Evolutionary conservation across 1,140 invertebrate species (phyloP), one percentile per base, ranked within the genome.

Genomic region (Listronotus bonariensis): DNA sequence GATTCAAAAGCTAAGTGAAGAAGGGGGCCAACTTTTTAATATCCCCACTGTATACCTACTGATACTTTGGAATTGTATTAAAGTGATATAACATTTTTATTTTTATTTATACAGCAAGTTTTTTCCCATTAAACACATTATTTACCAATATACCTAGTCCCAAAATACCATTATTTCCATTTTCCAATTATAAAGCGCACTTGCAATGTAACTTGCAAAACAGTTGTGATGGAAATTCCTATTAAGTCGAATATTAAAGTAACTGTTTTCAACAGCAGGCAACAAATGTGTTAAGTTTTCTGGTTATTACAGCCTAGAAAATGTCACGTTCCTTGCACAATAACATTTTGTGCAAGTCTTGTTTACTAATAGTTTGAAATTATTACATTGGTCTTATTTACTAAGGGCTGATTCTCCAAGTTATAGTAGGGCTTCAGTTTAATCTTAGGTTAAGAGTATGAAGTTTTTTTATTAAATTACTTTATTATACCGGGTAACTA

Each of bases 201-300:
- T 52, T 36, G 48, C 51, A 45, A 52, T 62, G 59, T 48, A 62
- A 49, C 40, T 15, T 62, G 59, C 59, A 59, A 49, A 62, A 62
- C 57, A 60, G 57, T 52, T 43, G 57, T 54, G 59, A 62, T 62
- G 51, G 49, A 54, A 62, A 62, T 54, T 62, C 59, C 59, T 62
- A 53, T 62, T 53, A 62, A 53, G 59, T 62, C 48, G 51, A 62
- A 52, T 52, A 53, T 62, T 52, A 62, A 45, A 62, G 36, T 45
- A 48, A 53, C 51, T 54, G 48, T 52, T 62, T 53, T 52, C 59
- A 54, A 46, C 59, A 53, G 41, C 48, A 52, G 59, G 59, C 59
- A 54, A 62, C 59, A 54, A 62, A 62, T 62, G 51, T 53, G 48
- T 36, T 53, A 62, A 62, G 59, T 62, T 62, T 62, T 62, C 59